A percentile compares a stretch with the other conserved stretches of the same genome.
These are phyloP conservation scores for Ceratina australensis DNA, from an alignment of 1,140 invertebrate species.

Conservation along the genomic window DNA sequence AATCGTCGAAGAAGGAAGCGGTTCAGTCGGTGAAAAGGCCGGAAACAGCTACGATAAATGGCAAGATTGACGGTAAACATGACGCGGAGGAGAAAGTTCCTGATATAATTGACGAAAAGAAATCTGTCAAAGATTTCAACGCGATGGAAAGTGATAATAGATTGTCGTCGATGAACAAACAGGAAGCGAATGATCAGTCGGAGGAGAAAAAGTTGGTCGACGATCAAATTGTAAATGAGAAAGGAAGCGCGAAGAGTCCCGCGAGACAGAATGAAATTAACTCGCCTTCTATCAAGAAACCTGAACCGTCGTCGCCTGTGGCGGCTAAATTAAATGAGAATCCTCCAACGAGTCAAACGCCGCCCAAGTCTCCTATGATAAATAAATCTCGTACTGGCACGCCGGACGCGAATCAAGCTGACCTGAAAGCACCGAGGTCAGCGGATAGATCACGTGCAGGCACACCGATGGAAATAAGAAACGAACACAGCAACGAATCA, in stretches of 20 bases:
- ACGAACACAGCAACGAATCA: background rate
- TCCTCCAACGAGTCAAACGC: too few species aligned
- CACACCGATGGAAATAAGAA: background rate
- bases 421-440: background rate
- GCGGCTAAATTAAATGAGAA: too few species aligned
- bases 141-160: background rate
- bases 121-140: background rate
- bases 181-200: background rate
- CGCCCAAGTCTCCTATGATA: too few species aligned
- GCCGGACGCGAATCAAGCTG: background rate
- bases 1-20: constrained; percentile 4
- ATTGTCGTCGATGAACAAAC: background rate
- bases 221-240: background rate
- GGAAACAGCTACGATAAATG: constrained; percentile 23
- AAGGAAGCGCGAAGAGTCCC: background rate
- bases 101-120: background rate
- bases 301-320: too few species aligned
- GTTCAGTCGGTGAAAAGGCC: constrained; percentile 18
- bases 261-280: background rate
- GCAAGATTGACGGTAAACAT: constrained; percentile 22
- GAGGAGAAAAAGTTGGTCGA: background rate
- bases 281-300: background rate
- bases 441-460: constrained; percentile 14
- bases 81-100: background rate
- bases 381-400: background rate